Base-by-base conservation (phyloP, 1,140 invertebrate species). In the Diploscapter pachys region DNA sequence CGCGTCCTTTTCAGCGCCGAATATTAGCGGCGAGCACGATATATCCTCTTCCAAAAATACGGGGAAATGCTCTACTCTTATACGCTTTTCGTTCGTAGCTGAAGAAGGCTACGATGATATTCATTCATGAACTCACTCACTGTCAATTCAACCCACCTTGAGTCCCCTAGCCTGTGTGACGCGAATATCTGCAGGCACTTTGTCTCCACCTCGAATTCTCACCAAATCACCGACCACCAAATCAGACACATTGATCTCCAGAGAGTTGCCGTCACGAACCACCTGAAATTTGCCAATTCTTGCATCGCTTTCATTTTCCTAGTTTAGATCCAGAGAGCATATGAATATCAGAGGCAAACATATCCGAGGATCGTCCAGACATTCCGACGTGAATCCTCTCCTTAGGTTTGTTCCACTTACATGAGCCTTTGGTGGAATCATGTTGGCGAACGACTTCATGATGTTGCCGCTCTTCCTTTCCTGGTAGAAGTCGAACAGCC, bases 171-270 rank as follows among this genome's bases (percentile, higher is more conserved):
- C 90, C 87, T 93, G 92, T 85, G 95, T 92, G 80, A 96, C 92
- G 80, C 94, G 90, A 81, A 96, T 91, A 86, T 96, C 94, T 81
- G 94, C 94, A 61, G 94, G 94, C 85, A 96, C 94, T 82, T 93
- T 89, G 87, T 96, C 93, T 79, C 94, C 94, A 87, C 94, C 94
- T 88, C 94, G 94, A 59, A 96, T 92, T 86, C 94, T 92, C 83
- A 96, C 93, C 78, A 96, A 90, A 86, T 96, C 94, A 59, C 94
- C 94, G 73, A 95, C 87, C 49, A 95, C 93, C 72, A 96, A 88
- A 82, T 95, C 92, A 87, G 95, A 93, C 78, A 93, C 93, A 63
- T 91, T 90, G 71, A 96, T 88, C 69, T 93, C 95, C 75, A 93
- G 87, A 85, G 95, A 96, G 86, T 95, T 91, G 77, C 95, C 95